These are phyloP conservation scores for Hybognathus amarus DNA, from an alignment of 2,797 vertebrate species.

Conservation along the genomic window DNA sequence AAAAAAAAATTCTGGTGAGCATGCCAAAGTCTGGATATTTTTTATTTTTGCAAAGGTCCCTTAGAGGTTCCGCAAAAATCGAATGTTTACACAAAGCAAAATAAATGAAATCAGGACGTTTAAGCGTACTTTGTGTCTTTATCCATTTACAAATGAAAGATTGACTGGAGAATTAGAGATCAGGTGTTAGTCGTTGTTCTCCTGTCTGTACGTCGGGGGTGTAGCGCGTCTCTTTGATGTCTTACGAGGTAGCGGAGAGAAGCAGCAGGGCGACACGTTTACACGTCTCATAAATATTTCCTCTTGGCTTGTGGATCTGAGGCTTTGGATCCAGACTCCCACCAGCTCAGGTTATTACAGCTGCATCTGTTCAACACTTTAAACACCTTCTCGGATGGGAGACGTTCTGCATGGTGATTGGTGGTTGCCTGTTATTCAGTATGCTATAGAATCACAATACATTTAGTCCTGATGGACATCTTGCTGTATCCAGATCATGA, in stretches of 20 bases:
- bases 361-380: conserved; percentile 62
- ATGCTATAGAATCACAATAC: neutral
- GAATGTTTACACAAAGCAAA: neutral
- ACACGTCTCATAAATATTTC: conserved; percentile 73
- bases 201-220: neutral
- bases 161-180: neutral
- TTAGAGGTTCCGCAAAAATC: too few species aligned
- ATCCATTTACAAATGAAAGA: neutral
- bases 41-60: too few species aligned
- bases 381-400: neutral
- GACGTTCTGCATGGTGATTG: too few species aligned
- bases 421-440: neutral
- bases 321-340: conserved; percentile 1
- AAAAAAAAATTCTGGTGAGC: too few species aligned
- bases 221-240: conserved; percentile 35
- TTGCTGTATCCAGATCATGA: neutral
- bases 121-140: neutral
- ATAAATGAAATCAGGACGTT: neutral
- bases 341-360: neutral
- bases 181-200: neutral
- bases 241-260: conserved; percentile 47
- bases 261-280: conserved; percentile 56
- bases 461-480: neutral
- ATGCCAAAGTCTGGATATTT: too few species aligned
- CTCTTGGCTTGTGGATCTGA: conserved; percentile 58